Base-by-base conservation (phyloP, 2,797 vertebrate species). In the Aplochiton taeniatus region DNA sequence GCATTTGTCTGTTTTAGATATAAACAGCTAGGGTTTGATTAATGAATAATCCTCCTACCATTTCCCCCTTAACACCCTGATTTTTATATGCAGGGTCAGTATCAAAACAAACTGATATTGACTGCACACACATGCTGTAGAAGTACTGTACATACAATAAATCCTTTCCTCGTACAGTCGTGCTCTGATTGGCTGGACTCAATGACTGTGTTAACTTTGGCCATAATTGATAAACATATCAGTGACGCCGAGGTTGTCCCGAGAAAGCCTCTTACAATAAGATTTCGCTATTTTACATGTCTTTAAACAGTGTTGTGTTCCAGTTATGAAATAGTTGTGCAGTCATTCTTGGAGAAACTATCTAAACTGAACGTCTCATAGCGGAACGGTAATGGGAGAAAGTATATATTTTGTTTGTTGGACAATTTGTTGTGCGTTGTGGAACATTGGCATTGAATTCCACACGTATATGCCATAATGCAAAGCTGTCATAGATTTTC, bases 171-270 rank as follows among this genome's bases (percentile, higher is more conserved):
- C 11, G 54, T 49, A 46, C 45, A 46, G 54, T 59, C 16, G 48
- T 74, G 49, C 13, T 61, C 65, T 79, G 78, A 41, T 83, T 65
- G 80, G 76, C 77, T 83, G 67, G 48, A 69, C 73, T 81, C 58
- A 73, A 17, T 11, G 70, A 73, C 76, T 58, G 54, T 62, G 57
- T 83, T 78, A 73, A 42, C 19, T 1, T 63, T 70, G 61, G 54
- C 76, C 66, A 44, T 47, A 8, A 19, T 69, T 67, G 62, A 10
- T 50, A 72, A 68, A 57, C 12, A 53, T 55, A 48, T 55, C 48
- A 61, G 14, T 66, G 16, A 13, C 31, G 6, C 31, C 6, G 31
- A 31, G 31, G 31, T 31, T 31, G 31, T 31, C 31, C 31, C 31
- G 31, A 31, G 31, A 31, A 31, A 46, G 20, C 20, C 53, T 71